Percentiles rank a stretch among this genome's conserved stretches.
Evolutionary conservation across 2,797 vertebrate genomes (phyloP).

Genomic region (Pipistrellus nathusii): DNA sequence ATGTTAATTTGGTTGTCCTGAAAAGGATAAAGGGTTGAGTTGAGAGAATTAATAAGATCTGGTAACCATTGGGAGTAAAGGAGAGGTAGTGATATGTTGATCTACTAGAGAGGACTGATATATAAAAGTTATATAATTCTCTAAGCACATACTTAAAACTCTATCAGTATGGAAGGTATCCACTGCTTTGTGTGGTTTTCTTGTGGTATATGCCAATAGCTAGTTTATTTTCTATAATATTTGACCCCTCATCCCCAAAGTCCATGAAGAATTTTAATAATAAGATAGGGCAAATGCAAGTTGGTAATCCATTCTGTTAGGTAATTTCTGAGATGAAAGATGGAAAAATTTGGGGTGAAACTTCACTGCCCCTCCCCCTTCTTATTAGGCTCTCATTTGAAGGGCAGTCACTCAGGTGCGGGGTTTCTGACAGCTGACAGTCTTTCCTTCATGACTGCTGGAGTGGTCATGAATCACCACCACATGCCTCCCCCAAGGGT

Average conservation of each 20-base stretch:
- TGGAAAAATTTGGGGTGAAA: neutral
- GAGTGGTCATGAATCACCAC: neutral
- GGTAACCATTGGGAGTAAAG: neutral
- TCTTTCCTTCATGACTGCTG: neutral
- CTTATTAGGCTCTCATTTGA: neutral
- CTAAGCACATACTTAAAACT: neutral
- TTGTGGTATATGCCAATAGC: neutral
- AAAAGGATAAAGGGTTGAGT: neutral
- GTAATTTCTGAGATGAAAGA: conserved; percentile 33
- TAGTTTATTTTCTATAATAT: neutral
- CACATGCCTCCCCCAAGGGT: neutral
- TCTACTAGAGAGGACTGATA: neutral
- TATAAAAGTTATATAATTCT: neutral
- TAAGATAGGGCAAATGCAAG: neutral
- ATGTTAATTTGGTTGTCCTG: neutral
- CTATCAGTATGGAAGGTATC: neutral
- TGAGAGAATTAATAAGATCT: neutral
- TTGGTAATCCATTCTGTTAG: neutral
- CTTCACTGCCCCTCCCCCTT: neutral
- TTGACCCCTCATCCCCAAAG: neutral
- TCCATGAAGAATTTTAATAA: neutral
- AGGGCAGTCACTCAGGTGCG: neutral
- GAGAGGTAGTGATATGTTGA: neutral
- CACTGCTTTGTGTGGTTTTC: neutral
- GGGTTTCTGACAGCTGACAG: neutral